Percentiles rank a stretch among this genome's conserved stretches.
These are phyloP conservation scores for Iselma pallidipennis DNA, from an alignment of 2,888 invertebrate species.

Conservation along the genomic window DNA sequence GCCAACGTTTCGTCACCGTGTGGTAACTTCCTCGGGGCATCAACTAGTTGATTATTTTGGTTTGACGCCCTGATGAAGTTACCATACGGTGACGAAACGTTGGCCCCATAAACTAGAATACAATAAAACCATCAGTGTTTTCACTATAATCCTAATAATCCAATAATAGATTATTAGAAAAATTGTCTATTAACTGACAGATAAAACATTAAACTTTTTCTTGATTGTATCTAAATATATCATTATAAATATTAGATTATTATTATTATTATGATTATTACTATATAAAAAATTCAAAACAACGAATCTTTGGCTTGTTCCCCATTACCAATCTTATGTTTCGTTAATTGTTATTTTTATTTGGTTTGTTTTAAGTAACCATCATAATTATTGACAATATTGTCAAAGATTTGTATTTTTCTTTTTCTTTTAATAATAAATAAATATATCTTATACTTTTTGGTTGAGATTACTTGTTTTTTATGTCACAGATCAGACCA, in stretches of 20 bases:
- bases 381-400: slow-evolving; percentile 48
- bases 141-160: too few relatives aligned
- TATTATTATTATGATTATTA: too few relatives aligned
- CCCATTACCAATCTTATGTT: slow-evolving; percentile 70
- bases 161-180: too few relatives aligned
- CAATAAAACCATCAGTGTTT: too few relatives aligned
- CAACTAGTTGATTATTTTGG: too few relatives aligned
- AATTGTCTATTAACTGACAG: slow-evolving; percentile 29
- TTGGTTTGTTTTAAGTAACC: slow-evolving; percentile 30
- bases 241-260: slow-evolving; percentile 51
- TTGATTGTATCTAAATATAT: slow-evolving; percentile 54
- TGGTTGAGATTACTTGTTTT: too few relatives aligned
- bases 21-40: too few relatives aligned
- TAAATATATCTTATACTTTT: too few relatives aligned
- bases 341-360: slow-evolving; percentile 21
- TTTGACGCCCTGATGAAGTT: too few relatives aligned
- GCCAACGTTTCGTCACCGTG: too few relatives aligned
- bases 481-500: slow-evolving; percentile 41
- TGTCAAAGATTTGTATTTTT: slow-evolving; percentile 43
- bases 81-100: too few relatives aligned
- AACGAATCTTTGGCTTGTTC: slow-evolving; percentile 86
- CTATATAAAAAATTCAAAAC: slow-evolving; percentile 63
- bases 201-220: slow-evolving; percentile 39
- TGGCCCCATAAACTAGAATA: too few relatives aligned
- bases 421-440: neutral